phyloP scores from a whole-genome alignment of 2,113 vertebrate genomes.

The Sula dactylatra region DNA sequence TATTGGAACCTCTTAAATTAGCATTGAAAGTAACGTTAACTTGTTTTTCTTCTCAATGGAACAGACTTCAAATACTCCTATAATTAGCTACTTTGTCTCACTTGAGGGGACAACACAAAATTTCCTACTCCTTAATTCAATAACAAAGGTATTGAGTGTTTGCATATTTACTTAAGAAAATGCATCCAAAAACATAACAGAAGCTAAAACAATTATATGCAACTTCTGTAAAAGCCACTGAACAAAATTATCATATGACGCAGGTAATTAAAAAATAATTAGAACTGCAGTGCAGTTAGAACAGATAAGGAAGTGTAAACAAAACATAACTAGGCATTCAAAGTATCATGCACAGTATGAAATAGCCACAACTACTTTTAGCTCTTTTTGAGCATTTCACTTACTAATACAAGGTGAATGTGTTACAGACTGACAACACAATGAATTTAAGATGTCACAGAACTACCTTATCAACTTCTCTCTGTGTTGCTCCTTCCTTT shows the following conservation, averaged over 20 bases:
- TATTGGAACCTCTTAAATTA: not conserved
- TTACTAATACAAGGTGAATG: not conserved
- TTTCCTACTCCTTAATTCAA: not conserved
- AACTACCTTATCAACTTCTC: conserved; percentile 91
- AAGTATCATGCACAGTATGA: not conserved
- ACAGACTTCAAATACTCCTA: not conserved
- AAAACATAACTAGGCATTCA: not conserved
- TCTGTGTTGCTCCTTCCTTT: conserved; percentile 91
- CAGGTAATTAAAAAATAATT: not conserved
- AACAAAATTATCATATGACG: not conserved
- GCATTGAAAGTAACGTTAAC: not conserved
- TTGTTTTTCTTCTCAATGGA: not conserved
- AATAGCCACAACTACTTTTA: not conserved
- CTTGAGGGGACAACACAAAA: not conserved
- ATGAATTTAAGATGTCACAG: not conserved
- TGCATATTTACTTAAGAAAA: not conserved
- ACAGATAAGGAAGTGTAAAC: not conserved
- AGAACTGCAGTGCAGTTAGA: not conserved
- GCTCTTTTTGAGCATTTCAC: not conserved
- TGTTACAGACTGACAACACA: not conserved
- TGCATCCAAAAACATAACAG: not conserved
- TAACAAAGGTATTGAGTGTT: not conserved
- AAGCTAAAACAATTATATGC: not conserved
- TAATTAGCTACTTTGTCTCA: not conserved
- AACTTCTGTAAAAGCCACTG: not conserved